A percentile compares a stretch with the other conserved stretches of the same genome.
Evolutionary conservation across 2,797 vertebrate species (phyloP).

Genomic region (Acanthurus leucopareius): DNA sequence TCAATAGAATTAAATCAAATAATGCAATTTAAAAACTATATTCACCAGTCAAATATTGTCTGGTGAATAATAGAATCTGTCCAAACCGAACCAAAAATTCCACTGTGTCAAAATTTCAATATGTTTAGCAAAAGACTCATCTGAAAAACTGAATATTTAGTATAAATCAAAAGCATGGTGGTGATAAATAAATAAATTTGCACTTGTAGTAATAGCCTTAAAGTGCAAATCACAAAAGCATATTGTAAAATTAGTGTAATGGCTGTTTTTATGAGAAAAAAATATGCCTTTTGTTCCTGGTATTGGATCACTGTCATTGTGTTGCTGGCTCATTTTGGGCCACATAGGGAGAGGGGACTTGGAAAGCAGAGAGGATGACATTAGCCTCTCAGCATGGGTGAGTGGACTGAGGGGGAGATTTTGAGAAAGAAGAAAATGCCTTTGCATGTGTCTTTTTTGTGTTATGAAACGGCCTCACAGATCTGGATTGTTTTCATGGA

Average conservation of each 20-base stretch:
- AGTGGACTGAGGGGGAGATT: constrained; percentile 55
- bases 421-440: constrained; percentile 50
- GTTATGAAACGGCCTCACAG: constrained; percentile 42
- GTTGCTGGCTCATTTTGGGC: constrained; percentile 64
- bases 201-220: constrained; percentile 3
- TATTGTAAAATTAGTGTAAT: constrained; percentile 43
- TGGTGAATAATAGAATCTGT: not conserved
- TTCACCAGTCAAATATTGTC: not conserved
- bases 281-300: constrained; percentile 51
- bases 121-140: not conserved
- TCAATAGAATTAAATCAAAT: not conserved
- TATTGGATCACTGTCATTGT: constrained; percentile 63
- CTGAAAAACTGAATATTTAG: not conserved
- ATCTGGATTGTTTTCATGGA: constrained; percentile 51
- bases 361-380: constrained; percentile 66
- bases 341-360: constrained; percentile 63
- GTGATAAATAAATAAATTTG: constrained; percentile 6
- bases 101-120: not conserved
- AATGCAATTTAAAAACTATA: not conserved
- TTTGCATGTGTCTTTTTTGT: constrained; percentile 52
- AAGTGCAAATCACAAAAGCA: constrained; percentile 31
- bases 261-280: constrained; percentile 38
- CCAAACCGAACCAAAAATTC: too few species aligned
- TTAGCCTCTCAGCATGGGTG: constrained; percentile 75
- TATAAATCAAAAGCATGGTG: too few species aligned